A percentile compares a stretch with the other conserved stretches of the same genome.
Conservation (phyloP, 1,140 invertebrate genomes). For the Neodiprion pinetum region DNA sequence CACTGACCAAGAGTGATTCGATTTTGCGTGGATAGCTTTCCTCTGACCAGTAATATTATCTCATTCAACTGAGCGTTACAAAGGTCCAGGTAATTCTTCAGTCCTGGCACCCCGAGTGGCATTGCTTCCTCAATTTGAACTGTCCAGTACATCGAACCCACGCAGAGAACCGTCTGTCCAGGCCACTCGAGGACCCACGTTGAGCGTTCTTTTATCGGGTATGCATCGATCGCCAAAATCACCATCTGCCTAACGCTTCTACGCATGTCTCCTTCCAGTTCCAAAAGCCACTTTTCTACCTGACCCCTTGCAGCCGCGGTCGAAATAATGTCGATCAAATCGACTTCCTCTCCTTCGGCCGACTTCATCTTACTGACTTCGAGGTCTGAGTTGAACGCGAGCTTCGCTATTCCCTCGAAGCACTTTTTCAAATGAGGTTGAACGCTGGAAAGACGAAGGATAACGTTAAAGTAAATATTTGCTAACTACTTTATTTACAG, state of each 20-base stretch:
- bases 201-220: slow-evolving; percentile 69
- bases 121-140: slow-evolving; percentile 81
- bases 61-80: slow-evolving; percentile 74
- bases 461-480: slow-evolving; percentile 6
- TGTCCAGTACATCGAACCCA: slow-evolving; percentile 90
- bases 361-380: slow-evolving; percentile 91
- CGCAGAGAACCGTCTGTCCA: slow-evolving; percentile 88
- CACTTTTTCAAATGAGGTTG: slow-evolving; percentile 97
- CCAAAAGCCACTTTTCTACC: slow-evolving; percentile 95
- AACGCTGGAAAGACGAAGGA: slow-evolving; percentile 66
- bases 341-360: slow-evolving; percentile 86
- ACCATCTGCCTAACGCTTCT: slow-evolving; percentile 79
- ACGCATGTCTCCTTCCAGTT: slow-evolving; percentile 89
- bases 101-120: slow-evolving; percentile 57
- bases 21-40: slow-evolving; percentile 86
- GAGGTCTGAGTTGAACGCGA: slow-evolving; percentile 86
- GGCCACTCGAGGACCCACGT: slow-evolving; percentile 88
- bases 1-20: slow-evolving; percentile 82
- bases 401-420: slow-evolving; percentile 88
- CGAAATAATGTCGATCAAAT: slow-evolving; percentile 79
- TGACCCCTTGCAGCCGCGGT: slow-evolving; percentile 87
- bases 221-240: slow-evolving; percentile 70
- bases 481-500: neutral
- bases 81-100: slow-evolving; percentile 42
- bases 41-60: slow-evolving; percentile 86